Percentiles rank a stretch among this genome's conserved stretches.
These are phyloP conservation scores for Abscondita cerata DNA, from an alignment of 2,888 invertebrate genomes.

Conservation along the genomic window DNA sequence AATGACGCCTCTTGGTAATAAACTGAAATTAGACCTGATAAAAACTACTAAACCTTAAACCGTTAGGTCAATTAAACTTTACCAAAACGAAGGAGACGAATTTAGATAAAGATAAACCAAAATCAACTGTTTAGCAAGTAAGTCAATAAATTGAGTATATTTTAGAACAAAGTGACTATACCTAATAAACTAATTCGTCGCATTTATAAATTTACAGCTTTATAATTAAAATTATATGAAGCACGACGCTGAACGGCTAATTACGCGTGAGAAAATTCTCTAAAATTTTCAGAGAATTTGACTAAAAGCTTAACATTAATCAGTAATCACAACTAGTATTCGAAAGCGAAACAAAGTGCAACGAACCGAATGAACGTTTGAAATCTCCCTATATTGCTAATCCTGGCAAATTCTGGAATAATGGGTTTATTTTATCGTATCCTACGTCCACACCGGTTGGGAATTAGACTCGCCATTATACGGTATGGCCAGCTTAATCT, in stretches of 20 bases:
- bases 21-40: slow-evolving; percentile 25
- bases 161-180: too few relatives aligned
- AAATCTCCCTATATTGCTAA: slow-evolving; percentile 51
- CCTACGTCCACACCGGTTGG: slow-evolving; percentile 44
- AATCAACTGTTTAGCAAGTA: slow-evolving; percentile 34
- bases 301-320: slow-evolving; percentile 33
- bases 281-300: slow-evolving; percentile 29
- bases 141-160: slow-evolving; percentile 32
- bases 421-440: slow-evolving; percentile 51
- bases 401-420: slow-evolving; percentile 53
- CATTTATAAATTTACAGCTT: too few relatives aligned
- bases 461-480: slow-evolving; percentile 48
- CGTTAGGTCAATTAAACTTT: slow-evolving; percentile 34
- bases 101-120: slow-evolving; percentile 34
- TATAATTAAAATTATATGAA: too few relatives aligned
- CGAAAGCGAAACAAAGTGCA: slow-evolving; percentile 36
- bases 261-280: too few relatives aligned
- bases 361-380: slow-evolving; percentile 49
- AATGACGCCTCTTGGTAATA: slow-evolving; percentile 27
- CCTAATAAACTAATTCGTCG: too few relatives aligned
- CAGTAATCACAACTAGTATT: slow-evolving; percentile 31
- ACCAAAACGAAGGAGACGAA: slow-evolving; percentile 25
- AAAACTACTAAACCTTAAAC: slow-evolving; percentile 34
- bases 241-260: too few relatives aligned
- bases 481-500: slow-evolving; percentile 45